Conservation (phyloP, 2,797 vertebrate species). For the Cephalopachus bancanus region DNA sequence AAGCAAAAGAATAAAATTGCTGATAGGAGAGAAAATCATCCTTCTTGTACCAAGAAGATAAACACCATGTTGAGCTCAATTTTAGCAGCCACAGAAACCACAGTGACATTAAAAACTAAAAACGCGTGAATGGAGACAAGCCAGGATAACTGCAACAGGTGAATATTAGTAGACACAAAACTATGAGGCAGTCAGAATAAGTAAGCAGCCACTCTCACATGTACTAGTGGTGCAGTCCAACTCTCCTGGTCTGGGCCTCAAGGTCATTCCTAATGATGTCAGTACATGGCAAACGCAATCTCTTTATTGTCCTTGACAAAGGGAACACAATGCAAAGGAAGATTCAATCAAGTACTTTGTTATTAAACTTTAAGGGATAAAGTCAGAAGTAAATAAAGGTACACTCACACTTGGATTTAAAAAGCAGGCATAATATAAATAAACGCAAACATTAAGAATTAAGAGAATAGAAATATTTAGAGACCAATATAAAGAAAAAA, state of each 20-base stretch:
- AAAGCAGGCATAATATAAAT: background rate
- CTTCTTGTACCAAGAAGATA: background rate
- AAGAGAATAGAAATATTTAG: background rate
- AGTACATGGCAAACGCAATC: background rate
- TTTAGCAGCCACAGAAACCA: background rate
- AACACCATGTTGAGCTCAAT: background rate
- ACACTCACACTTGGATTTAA: background rate
- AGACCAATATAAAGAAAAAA: background rate
- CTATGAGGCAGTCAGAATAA: background rate
- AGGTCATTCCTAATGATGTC: background rate
- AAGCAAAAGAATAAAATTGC: background rate
- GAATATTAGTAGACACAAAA: background rate
- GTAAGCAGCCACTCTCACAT: background rate
- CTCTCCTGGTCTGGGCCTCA: background rate
- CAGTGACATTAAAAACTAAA: background rate
- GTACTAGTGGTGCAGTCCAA: background rate
- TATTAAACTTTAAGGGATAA: background rate
- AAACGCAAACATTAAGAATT: background rate
- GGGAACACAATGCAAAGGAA: background rate
- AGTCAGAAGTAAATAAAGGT: background rate
- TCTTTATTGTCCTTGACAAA: background rate
- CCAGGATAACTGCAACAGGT: background rate
- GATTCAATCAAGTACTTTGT: background rate
- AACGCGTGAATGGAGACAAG: background rate
- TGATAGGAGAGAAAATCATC: background rate